Percentiles rank a stretch among this genome's conserved stretches.
Conservation (phyloP, 2,113 vertebrate species). For the Calyptomena viridis region DNA sequence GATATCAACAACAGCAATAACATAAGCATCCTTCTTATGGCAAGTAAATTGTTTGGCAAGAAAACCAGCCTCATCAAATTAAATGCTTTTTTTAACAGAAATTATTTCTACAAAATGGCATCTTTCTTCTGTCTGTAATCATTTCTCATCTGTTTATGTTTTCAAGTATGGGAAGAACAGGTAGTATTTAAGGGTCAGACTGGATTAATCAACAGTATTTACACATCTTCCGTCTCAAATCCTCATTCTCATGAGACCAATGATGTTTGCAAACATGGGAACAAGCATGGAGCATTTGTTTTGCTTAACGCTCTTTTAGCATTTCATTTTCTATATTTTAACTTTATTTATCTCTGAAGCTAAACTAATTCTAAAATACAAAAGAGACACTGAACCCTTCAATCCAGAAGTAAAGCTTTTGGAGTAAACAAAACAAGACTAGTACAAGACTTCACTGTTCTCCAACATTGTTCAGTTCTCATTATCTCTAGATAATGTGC, state of each 20-base stretch:
- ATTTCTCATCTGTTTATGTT: background rate
- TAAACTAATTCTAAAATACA: background rate
- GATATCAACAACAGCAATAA: background rate
- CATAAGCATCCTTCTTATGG: background rate
- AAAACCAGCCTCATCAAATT: background rate
- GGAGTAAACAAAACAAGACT: background rate
- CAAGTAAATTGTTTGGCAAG: background rate
- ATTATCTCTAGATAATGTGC: background rate
- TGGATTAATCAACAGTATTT: background rate
- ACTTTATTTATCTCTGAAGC: background rate
- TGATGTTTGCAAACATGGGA: background rate
- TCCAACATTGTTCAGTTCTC: background rate
- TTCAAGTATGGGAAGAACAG: background rate
- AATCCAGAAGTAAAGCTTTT: background rate
- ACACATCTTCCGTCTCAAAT: background rate
- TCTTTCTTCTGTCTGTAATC: background rate
- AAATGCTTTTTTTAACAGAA: background rate
- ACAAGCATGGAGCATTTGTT: background rate
- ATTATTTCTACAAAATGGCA: background rate
- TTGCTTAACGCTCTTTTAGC: background rate
- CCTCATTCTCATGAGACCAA: background rate
- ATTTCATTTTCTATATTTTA: background rate
- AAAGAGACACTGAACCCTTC: background rate
- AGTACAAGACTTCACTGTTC: rapidly evolving
- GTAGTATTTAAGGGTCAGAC: background rate